A percentile compares a stretch with the other conserved stretches of the same genome.
These are phyloP conservation scores for Sinosuthora webbiana DNA, from an alignment of 2,113 vertebrate genomes.

Conservation along the genomic window DNA sequence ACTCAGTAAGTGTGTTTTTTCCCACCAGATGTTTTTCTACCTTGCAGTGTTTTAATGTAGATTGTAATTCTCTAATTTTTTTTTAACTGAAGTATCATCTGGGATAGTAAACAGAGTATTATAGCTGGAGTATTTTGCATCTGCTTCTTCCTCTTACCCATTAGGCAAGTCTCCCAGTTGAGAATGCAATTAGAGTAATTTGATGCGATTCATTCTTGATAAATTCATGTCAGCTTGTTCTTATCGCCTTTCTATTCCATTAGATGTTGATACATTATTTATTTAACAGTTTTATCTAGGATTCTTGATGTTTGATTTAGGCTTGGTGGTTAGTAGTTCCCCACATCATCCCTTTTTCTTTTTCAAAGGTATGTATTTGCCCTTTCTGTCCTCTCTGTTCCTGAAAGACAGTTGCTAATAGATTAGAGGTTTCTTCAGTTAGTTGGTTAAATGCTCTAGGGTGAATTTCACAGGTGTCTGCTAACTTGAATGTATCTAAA, in stretches of 20 bases:
- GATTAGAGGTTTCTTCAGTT: neutral
- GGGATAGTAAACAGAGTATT: neutral
- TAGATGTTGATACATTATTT: neutral
- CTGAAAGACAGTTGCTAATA: neutral
- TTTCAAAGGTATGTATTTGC: neutral
- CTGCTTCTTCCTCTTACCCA: neutral
- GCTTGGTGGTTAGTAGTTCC: neutral
- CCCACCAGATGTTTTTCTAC: neutral
- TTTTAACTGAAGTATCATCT: neutral
- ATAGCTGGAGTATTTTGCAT: neutral
- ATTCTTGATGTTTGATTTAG: neutral
- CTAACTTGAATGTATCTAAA: neutral
- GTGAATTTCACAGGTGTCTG: neutral
- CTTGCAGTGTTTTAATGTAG: neutral
- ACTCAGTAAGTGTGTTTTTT: constrained; percentile 16
- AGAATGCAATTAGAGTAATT: neutral
- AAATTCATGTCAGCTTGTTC: neutral
- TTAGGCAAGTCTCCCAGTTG: neutral
- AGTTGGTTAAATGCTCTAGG: neutral
- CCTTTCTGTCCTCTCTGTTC: neutral
- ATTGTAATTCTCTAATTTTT: neutral
- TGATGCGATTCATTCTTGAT: neutral
- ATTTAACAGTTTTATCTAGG: neutral
- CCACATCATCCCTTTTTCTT: neutral
- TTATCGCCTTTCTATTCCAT: neutral